A percentile compares a stretch with the other conserved stretches of the same genome.
phyloP scores from a whole-genome alignment of 2,797 vertebrate species.

The Platalea minor region DNA sequence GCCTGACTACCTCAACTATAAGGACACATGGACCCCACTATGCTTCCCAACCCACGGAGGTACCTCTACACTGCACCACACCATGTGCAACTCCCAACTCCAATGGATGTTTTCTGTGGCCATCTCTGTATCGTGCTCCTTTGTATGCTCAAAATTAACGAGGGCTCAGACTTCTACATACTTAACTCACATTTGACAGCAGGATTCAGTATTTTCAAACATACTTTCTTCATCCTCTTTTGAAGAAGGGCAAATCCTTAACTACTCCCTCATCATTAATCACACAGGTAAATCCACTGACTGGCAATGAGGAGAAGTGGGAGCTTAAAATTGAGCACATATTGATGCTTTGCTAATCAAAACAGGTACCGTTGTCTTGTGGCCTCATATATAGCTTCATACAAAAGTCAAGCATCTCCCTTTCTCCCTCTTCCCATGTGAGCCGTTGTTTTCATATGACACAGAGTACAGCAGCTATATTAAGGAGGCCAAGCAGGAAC shows the following conservation, averaged over 20 bases:
- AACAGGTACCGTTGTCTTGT: background rate
- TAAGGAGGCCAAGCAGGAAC: background rate
- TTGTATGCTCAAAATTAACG: background rate
- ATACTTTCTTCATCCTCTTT: background rate
- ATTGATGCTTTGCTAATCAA: background rate
- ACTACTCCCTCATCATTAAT: background rate
- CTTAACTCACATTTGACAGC: background rate
- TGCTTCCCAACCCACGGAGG: fast-evolving
- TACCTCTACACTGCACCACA: background rate
- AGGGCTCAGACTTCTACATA: background rate
- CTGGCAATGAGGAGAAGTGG: background rate
- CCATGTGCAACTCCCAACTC: background rate
- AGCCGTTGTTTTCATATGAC: background rate
- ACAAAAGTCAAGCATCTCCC: background rate
- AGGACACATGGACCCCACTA: background rate
- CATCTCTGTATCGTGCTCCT: background rate
- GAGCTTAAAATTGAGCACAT: background rate
- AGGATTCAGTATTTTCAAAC: background rate
- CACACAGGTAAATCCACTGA: background rate
- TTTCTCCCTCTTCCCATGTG: background rate
- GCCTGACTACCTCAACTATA: background rate
- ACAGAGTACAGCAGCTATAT: background rate
- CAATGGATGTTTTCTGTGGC: background rate
- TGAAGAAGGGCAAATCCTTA: background rate
- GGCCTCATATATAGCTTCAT: background rate